Percentiles rank a stretch among this genome's conserved stretches.
Evolutionary conservation across 2,797 vertebrate genomes (phyloP).

Genomic region (Hemibagrus guttatus): DNA sequence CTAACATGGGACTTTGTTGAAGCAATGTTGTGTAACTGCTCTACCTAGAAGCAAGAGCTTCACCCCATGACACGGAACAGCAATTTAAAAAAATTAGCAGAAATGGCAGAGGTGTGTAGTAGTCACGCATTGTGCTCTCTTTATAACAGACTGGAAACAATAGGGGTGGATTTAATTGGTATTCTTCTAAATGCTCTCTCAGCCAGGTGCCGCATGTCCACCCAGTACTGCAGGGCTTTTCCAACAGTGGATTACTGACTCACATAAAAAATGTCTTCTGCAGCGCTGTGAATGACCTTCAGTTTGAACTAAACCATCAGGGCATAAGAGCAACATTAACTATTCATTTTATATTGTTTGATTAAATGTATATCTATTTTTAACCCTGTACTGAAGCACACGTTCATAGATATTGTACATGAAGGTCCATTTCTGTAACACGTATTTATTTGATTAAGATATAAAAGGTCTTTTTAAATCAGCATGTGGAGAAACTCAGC

Average conservation of each 20-base stretch:
- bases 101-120: slow-evolving; percentile 24
- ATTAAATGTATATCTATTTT: neutral
- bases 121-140: slow-evolving; percentile 6
- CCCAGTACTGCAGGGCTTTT: slow-evolving; percentile 13
- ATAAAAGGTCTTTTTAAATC: neutral
- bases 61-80: slow-evolving; percentile 16
- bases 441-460: neutral
- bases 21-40: slow-evolving; percentile 8
- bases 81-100: slow-evolving; percentile 34
- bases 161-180: slow-evolving; percentile 41
- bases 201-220: slow-evolving; percentile 39
- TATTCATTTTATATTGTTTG: neutral
- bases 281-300: neutral
- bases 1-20: neutral
- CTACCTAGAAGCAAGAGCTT: slow-evolving; percentile 23
- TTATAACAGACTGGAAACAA: slow-evolving; percentile 42
- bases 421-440: neutral
- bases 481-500: neutral
- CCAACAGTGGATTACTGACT: slow-evolving; percentile 22
- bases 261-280: slow-evolving; percentile 7
- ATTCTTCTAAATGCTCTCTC: slow-evolving; percentile 41
- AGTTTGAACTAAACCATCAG: neutral
- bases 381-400: neutral
- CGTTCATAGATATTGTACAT: neutral
- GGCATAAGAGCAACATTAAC: neutral